Base-by-base conservation (phyloP, 2,797 vertebrate genomes). In the Diplodus puntazzo region DNA sequence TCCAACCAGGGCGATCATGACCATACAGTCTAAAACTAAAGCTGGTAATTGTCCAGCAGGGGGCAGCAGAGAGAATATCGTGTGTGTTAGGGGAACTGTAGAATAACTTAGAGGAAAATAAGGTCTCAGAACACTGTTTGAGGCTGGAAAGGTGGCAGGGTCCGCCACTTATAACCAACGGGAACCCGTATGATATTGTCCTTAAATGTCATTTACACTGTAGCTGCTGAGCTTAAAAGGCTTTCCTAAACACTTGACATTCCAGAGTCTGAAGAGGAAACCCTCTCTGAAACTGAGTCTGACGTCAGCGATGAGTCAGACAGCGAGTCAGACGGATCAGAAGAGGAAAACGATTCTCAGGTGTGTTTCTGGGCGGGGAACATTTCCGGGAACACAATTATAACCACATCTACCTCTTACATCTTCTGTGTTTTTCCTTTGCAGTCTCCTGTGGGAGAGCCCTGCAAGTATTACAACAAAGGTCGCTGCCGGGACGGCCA, bases 391-490 rank as follows among this genome's bases (percentile, higher is more conserved):
- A 39, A 39, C 9, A 2, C 39, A 39, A 39, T 10, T 39, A 39
- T 12, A 4, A 18, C 4, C 13, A 2, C 10, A 5, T 65, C 45
- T 20, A 30, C 6, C 14, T 20, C 18, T 27, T 2, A 30, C 11
- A 50, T 2, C 1, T 4, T 27, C 1, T 67, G 1, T 39, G 2
- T 54, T 77, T 27, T 66, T 69, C 2, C 21, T 59, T 70, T 68
- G 2, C 20, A 79, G 59, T 0, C 11, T 14, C 0, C 12, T 2
- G 3, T 1, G 16, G 18, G 0, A 6, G 25, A 63, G 18, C 87
- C 90, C 14, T 95, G 95, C 72, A 78, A 2, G 75, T 87, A 73
- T 76, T 95, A 95, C 86, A 95, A 95, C 79, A 50, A 18, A 0
- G 80, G 90, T 0, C 0, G 46, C 45, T 95, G 95, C 62, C 82